Percentiles rank a stretch among this genome's conserved stretches.
Conservation (phyloP, 1,140 invertebrate species). For the Drosophila mojavensis region DNA sequence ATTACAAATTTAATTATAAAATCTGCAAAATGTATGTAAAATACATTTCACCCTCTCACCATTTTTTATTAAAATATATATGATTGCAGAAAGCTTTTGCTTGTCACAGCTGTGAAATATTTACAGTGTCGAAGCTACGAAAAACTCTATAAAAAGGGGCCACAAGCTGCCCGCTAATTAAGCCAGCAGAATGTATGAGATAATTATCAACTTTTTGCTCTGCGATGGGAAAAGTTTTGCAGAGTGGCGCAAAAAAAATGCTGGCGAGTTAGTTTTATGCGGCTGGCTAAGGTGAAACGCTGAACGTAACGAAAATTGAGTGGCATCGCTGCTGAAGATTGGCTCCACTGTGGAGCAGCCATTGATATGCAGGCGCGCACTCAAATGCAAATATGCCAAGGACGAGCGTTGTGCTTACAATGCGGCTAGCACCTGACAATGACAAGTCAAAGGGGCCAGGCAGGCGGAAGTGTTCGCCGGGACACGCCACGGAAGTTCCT, state of each 20-base stretch:
- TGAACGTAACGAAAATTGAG: conserved; percentile 15
- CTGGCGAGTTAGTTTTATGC: conserved; percentile 32
- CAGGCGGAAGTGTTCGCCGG: conserved; percentile 52
- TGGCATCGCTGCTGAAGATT: conserved; percentile 42
- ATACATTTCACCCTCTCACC: too few relatives aligned
- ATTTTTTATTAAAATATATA: too few relatives aligned
- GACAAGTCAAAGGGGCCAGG: conserved; percentile 55
- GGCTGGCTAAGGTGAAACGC: conserved; percentile 4
- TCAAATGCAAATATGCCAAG: conserved; percentile 66
- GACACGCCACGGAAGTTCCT: conserved; percentile 63
- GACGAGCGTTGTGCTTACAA: conserved; percentile 23
- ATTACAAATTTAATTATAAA: too few relatives aligned
- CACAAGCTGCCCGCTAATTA: conserved; percentile 48
- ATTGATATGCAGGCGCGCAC: conserved; percentile 71
- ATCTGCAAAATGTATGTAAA: too few relatives aligned
- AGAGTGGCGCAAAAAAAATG: not conserved
- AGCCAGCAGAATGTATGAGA: conserved; percentile 60
- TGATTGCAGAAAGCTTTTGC: too few relatives aligned
- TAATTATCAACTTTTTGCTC: conserved; percentile 55
- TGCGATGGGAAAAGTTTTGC: conserved; percentile 30
- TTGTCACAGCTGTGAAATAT: too few relatives aligned
- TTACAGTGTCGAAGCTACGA: too few relatives aligned
- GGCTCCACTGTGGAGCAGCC: conserved; percentile 28
- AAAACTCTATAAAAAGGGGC: not conserved
- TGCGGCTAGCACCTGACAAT: conserved; percentile 57